These are phyloP conservation scores for Chelmon rostratus DNA, from an alignment of 2,797 vertebrate species.

Conservation along the genomic window DNA sequence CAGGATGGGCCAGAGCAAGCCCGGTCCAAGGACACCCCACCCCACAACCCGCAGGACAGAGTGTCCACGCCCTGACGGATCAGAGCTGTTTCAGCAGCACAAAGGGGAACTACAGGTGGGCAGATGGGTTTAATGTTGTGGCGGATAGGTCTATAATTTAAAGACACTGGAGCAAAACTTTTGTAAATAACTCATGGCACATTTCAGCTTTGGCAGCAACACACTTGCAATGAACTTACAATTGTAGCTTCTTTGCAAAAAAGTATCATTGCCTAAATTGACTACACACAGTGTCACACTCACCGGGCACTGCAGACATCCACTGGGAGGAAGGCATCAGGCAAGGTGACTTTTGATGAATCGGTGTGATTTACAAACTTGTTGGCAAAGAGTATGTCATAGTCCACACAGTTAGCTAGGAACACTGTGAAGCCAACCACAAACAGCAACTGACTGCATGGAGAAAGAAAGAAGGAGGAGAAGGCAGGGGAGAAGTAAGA, in stretches of 20 bases:
- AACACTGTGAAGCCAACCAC: conserved; percentile 98
- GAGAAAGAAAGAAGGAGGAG: neutral
- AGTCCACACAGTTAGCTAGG: conserved; percentile 98
- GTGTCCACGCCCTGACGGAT: no score
- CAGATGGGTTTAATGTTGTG: no score
- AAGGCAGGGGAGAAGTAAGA: neutral
- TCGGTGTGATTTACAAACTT: conserved; percentile 97
- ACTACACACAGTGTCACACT: conserved; percentile 31
- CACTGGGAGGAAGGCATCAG: conserved; percentile 94
- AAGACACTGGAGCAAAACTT: no score
- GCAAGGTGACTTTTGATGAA: conserved; percentile 95
- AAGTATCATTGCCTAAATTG: neutral
- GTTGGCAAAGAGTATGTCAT: conserved; percentile 99
- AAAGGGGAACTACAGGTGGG: no score
- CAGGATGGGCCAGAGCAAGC: no score
- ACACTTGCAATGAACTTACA: no score
- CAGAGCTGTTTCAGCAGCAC: no score
- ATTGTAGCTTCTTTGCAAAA: neutral
- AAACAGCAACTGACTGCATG: conserved; percentile 96
- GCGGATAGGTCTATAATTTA: no score
- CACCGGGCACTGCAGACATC: conserved; percentile 94
- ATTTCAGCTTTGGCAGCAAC: no score
- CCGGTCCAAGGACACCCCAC: no score
- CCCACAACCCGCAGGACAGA: no score
- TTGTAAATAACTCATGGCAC: no score